Evolutionary conservation across 2,113 vertebrate species (phyloP).

Genomic region (Opisthocomus hoazin): DNA sequence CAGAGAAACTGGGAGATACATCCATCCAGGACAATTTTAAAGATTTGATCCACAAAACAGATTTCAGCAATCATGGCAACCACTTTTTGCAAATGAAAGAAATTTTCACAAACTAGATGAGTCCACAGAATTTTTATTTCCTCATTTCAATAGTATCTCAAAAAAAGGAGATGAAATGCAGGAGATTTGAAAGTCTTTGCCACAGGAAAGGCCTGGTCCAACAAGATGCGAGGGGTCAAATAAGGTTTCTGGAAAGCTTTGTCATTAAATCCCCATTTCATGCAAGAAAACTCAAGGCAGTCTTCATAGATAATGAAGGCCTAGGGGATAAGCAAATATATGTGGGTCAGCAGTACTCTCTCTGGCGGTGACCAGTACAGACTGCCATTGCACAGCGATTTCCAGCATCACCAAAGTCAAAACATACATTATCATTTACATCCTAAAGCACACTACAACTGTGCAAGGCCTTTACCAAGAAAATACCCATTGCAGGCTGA

Average conservation of each 20-base stretch:
- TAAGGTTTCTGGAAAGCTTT: background rate
- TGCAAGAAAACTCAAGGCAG: background rate
- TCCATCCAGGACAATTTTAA: background rate
- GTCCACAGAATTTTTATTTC: background rate
- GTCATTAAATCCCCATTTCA: background rate
- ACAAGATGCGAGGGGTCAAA: background rate
- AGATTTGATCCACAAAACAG: background rate
- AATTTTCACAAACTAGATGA: background rate
- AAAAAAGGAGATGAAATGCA: background rate
- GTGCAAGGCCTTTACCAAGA: background rate
- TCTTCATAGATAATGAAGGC: background rate
- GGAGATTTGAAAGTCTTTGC: background rate
- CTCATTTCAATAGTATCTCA: background rate
- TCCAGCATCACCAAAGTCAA: background rate
- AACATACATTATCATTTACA: background rate
- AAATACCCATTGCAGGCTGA: background rate
- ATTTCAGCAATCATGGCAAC: background rate
- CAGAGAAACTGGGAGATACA: background rate
- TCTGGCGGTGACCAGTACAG: background rate
- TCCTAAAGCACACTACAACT: background rate
- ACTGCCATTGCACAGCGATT: background rate
- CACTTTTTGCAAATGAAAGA: background rate
- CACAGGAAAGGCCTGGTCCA: background rate
- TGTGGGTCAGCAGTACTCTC: background rate
- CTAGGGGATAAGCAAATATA: background rate